Evolutionary conservation across 2,888 invertebrate genomes (phyloP), one percentile per base, ranked within the genome.

Genomic region (Crossocerus cetratus): DNA sequence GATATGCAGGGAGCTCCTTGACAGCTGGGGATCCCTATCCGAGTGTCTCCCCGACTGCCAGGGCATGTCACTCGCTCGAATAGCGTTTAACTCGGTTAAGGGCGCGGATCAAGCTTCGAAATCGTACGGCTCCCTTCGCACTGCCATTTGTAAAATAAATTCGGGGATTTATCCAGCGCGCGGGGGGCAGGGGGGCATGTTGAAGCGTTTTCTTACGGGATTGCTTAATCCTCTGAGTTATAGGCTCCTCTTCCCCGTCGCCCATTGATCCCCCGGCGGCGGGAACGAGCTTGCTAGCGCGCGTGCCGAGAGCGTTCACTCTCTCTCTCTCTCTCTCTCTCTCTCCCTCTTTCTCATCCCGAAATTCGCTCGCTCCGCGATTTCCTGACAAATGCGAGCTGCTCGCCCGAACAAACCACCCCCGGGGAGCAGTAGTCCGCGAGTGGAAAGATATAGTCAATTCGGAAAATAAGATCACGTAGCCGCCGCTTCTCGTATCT

Each of bases 11-110:
- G 60, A 14, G 45, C 45, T 49, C 53, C 23, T 67, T 58, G 80
- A 80, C 78, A 76, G 74, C 60, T 69, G 65, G 65, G 69, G 69
- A 80, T 80, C 76, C 61, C 72, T 78, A 78, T 73, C 67, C 55
- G n/a, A 16, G 69, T 44, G 62, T 42, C 58, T 44, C 61, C 69
- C 69, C 69, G 42, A 57, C 54, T n/a, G 23, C 4, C 32, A 32
- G 21, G 65, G 55, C 72, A 67, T 70, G 67, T 72, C 70, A 60
- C 65, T 71, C 72, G 44, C 65, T 76, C 67, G 69, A 71, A 73
- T 49, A 68, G 64, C 75, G 76, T 73, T 77, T 76, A 76, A 77
- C 77, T 73, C 69, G 70, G 73, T 73, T 77, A 70, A 75, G 60
- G 54, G 57, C 18, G 42, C 58, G 54, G 61, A 53, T 63, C 49